phyloP scores from a whole-genome alignment of 2,888 invertebrate species.

The Malacosoma neustria region DNA sequence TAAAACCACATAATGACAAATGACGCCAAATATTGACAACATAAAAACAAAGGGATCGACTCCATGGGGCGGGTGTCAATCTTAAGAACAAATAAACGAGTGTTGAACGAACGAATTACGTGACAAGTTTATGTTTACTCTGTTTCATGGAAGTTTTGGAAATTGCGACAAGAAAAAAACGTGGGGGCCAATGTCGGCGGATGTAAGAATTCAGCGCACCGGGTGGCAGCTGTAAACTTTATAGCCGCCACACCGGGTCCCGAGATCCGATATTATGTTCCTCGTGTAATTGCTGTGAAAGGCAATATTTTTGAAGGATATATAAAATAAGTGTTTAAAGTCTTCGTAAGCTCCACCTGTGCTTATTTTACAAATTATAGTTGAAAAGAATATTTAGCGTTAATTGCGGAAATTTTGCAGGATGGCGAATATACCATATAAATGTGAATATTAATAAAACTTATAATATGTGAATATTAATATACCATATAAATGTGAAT shows the following conservation, averaged over 20 bases:
- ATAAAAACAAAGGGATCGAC: constrained; percentile 65
- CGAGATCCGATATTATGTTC: background rate
- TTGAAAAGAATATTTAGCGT: too few species aligned
- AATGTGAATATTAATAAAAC: too few species aligned
- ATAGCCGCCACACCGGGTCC: constrained; percentile 3
- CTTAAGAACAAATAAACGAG: constrained; percentile 56
- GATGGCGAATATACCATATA: too few species aligned
- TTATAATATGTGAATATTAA: too few species aligned
- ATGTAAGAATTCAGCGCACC: constrained; percentile 23
- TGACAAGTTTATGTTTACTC: constrained; percentile 47
- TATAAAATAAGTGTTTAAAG: too few species aligned
- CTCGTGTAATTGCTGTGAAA: background rate
- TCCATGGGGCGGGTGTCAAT: constrained; percentile 63
- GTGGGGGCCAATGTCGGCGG: constrained; percentile 24
- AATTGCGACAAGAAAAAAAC: constrained; percentile 38
- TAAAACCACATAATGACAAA: constrained; percentile 60
- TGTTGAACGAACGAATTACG: constrained; percentile 69
- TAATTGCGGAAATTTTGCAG: too few species aligned
- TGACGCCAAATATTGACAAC: constrained; percentile 66
- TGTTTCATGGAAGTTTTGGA: constrained; percentile 31
- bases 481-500: too few species aligned
- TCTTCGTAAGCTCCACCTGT: too few species aligned
- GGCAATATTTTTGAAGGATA: background rate
- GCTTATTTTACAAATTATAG: too few species aligned
- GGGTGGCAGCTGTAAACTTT: constrained; percentile 26